phyloP scores from a whole-genome alignment of 2,113 vertebrate genomes.

The Climacteris rufus region DNA sequence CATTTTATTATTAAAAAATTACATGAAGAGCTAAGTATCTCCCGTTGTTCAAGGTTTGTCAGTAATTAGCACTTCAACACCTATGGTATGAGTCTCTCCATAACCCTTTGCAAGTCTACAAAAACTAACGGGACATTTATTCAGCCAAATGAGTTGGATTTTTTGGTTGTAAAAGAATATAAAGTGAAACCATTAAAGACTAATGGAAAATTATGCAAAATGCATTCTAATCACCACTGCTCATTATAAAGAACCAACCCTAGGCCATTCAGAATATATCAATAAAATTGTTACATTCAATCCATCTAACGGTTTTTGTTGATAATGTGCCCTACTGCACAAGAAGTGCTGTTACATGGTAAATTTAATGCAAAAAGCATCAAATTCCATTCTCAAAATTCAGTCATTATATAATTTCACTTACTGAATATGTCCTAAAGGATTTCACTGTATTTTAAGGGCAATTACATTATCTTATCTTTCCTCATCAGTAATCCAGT shows the following conservation, averaged over 20 bases:
- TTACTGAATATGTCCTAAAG: not conserved
- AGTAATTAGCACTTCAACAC: not conserved
- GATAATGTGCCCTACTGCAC: not conserved
- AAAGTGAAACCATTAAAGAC: not conserved
- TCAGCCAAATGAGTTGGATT: not conserved
- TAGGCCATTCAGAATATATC: not conserved
- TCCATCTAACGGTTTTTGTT: not conserved
- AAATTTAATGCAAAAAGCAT: not conserved
- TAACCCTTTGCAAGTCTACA: not conserved
- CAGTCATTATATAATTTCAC: not conserved
- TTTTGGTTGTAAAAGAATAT: not conserved
- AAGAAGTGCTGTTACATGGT: not conserved
- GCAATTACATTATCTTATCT: not conserved
- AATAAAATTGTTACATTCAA: not conserved
- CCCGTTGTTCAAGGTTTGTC: not conserved
- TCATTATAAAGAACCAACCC: not conserved
- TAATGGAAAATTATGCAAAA: constrained; percentile 8
- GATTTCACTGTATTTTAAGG: not conserved
- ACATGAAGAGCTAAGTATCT: not conserved
- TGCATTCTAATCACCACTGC: not conserved
- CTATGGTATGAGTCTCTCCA: not conserved
- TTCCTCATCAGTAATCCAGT: not conserved
- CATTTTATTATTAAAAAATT: not conserved
- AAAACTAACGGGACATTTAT: not conserved
- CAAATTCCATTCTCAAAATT: not conserved